Evolutionary conservation across 2,888 invertebrate species (phyloP), one percentile per base, ranked within the genome.

Genomic region (Megaustenia siamemsis): DNA sequence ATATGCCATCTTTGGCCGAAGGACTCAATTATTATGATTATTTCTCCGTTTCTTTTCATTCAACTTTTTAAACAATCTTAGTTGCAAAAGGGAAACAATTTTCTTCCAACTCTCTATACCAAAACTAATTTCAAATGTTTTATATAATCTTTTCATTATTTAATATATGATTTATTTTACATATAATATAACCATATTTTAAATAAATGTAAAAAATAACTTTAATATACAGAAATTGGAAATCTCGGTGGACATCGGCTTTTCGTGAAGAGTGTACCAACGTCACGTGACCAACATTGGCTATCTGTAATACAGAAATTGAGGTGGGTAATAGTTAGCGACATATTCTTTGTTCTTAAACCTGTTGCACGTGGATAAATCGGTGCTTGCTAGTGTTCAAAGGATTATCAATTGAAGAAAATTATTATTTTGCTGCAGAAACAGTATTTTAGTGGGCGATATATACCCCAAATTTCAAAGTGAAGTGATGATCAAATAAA

Each of bases 201-300:
- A n/a, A n/a, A n/a, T n/a, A n/a, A n/a, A n/a, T n/a, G n/a, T n/a
- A n/a, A n/a, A n/a, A n/a, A n/a, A n/a, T n/a, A n/a, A n/a, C n/a
- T n/a, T n/a, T n/a, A 63, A 63, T 32, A 63, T 32, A 18, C 6
- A 6, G 1, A 63, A 63, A 32, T 63, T 0, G 10, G 18, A 73
- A 56, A 60, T 76, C 75, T 76, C 77, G 77, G 24, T 35, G 21
- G 15, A 38, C 75, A 56, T 63, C 84, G 84, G 8, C 90, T 89
- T 90, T 89, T 90, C 90, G 90, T 89, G 90, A 91, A 91, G 88
- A 90, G 83, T 83, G 89, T 90, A 87, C 87, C 80, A 81, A 87
- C 81, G 88, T 92, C 92, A 92, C 92, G 91, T 92, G 92, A 92
- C 90, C 90, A 88, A 87, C 89, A 89, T 89, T 90, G 89, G 90